Percentiles rank a stretch among this genome's conserved stretches.
Evolutionary conservation across 2,888 invertebrate genomes (phyloP).

Genomic region (Galeruca laticollis): DNA sequence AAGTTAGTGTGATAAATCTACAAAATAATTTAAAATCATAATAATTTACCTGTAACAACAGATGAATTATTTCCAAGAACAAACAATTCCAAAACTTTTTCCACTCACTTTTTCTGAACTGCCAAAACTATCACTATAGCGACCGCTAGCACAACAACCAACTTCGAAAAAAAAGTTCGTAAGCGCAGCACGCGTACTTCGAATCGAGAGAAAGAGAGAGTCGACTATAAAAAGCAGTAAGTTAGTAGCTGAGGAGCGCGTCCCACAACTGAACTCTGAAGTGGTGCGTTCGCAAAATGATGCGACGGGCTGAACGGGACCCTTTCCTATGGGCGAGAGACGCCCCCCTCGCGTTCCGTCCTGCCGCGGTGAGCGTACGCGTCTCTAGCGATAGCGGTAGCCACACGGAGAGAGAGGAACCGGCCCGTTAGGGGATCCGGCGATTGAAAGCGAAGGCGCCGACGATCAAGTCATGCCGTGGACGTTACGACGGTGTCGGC

Average conservation of each 20-base stretch:
- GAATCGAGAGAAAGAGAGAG: constrained; percentile 3
- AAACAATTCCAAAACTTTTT: not conserved
- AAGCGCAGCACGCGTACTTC: constrained; percentile 33
- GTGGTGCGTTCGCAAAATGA: constrained; percentile 61
- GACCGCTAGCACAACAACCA: constrained; percentile 7
- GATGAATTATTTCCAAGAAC: not conserved
- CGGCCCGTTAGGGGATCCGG: constrained; percentile 62
- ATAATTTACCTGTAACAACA: not conserved
- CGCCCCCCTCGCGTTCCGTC: constrained; percentile 29
- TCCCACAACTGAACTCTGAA: constrained; percentile 52
- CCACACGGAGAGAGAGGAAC: constrained; percentile 42
- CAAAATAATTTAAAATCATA: too few relatives aligned
- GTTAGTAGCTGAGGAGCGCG: constrained; percentile 33
- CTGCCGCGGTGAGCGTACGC: constrained; percentile 31
- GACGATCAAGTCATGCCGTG: constrained; percentile 36
- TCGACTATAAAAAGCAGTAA: constrained; percentile 11
- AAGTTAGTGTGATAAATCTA: too few relatives aligned
- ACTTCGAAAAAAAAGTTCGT: constrained; percentile 11
- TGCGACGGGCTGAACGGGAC: constrained; percentile 40
- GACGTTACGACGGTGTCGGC: constrained; percentile 16
- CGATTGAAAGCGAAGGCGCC: constrained; percentile 52
- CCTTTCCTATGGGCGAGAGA: constrained; percentile 37
- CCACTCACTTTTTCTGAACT: not conserved
- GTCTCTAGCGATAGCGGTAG: constrained; percentile 30
- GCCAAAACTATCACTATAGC: constrained; percentile 10